These are phyloP conservation scores for Anthopleura xanthogrammica DNA, from an alignment of 92 coral and sea anemone species.

Conservation along the genomic window DNA sequence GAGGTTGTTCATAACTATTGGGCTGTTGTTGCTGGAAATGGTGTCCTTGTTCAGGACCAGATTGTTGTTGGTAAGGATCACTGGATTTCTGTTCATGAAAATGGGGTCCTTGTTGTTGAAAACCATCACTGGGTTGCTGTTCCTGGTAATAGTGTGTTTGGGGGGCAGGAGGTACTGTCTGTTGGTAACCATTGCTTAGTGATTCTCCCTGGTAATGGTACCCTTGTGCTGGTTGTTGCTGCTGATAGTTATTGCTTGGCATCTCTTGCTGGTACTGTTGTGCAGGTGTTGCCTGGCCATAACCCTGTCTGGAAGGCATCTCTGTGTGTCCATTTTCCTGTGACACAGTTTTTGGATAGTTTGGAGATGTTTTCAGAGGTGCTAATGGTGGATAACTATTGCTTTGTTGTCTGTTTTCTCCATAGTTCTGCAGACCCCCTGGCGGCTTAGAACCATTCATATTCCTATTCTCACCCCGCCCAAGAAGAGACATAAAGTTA, in stretches of 20 bases:
- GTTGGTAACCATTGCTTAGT: not conserved
- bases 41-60: not conserved
- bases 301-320: not conserved
- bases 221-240: not conserved
- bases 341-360: not conserved
- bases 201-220: constrained; percentile 12
- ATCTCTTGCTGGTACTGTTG: constrained; percentile 6
- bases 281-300: not conserved
- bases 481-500: constrained; percentile 32
- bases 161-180: too few relatives aligned
- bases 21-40: not conserved
- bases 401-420: constrained; percentile 3
- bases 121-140: not conserved
- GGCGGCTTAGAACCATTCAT: not conserved
- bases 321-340: not conserved
- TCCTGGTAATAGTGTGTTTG: constrained; percentile 5
- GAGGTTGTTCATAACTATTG: not conserved
- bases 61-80: not conserved
- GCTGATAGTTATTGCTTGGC: not conserved
- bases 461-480: constrained; percentile 35
- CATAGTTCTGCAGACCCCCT: constrained; percentile 6
- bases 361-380: not conserved
- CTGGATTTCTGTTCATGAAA: not conserved
- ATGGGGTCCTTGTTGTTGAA: not conserved
- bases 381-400: constrained; percentile 11